Evolutionary conservation across 2,113 vertebrate species (phyloP), one percentile per base, ranked within the genome.

Genomic region (Eclectus roratus): DNA sequence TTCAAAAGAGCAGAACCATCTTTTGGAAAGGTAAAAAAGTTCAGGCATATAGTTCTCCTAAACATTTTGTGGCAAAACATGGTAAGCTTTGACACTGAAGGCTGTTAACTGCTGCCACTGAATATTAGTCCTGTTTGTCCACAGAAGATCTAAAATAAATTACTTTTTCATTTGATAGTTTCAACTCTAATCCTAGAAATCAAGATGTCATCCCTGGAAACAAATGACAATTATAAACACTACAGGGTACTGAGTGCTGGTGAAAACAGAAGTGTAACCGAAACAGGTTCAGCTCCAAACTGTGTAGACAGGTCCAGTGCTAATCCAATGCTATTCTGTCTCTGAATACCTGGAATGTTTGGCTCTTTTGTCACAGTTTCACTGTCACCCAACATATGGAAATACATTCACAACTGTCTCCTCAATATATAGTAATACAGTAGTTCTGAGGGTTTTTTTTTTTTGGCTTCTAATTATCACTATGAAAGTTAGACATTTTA

Each of bases 391-490:
- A 66, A 70, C 15, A 37, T 1, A 43, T 0, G 63, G 46, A 88
- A 89, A 87, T 15, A 43, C 1, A 63, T 49, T 64, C 23, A 52
- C 0, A 0, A 60, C 37, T 70, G 3, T 3, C 35, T 71, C 39
- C 55, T 85, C 35, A 85, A 29, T 18, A 53, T 5, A 44, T 3
- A 77, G 31, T 8, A 77, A 78, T 53, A 25, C 13, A 58, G 13
- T 6, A 91, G 27, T 13, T 72, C 19, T 39, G 49, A 83, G 9
- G 13, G 11, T 0, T 0, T 35, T 4, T 8, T 76, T 58, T 77
- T 76, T 58, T 77, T 49, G 27, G 8, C 27, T 91, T 91, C 55
- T 43, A 49, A 11, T 68, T 87, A 77, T 28, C 28, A 23, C 44
- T 81, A 74, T 5, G 3, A 19, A 61, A 86, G 21, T 46, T 68